Evolutionary conservation across 2,888 invertebrate genomes (phyloP), one percentile per base, ranked within the genome.

Genomic region (Drosophila borealis): DNA sequence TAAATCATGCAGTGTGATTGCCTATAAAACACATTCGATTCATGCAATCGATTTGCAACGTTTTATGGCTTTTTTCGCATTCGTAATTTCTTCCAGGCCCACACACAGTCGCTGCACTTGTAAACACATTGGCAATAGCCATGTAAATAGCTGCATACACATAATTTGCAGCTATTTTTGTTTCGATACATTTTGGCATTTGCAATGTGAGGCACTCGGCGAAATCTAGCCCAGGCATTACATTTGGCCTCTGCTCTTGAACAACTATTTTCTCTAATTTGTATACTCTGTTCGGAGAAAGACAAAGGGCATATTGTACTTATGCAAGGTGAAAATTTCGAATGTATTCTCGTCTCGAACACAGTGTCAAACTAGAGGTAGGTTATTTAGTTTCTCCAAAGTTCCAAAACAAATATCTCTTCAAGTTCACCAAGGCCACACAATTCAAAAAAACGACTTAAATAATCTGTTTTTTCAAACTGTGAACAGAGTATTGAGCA

Each of bases 1-100:
- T 88, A 81, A 88, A 71, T 87, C 89, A 81, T 73, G 72, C 74
- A 75, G 60, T 87, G 83, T 78, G 84, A 75, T 81, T 74, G 70
- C 70, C 67, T 67, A 73, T 81, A 68, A 83, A 86, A 86, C 72
- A 49, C 61, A 50, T 80, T 65, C 55, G 75, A 70, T 81, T 80
- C 72, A 81, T 71, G 61, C 84, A 68, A 88, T 83, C 85, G 85
- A 78, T 75, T 86, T 71, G 59, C 66, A 73, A 29, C 69, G 60
- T 83, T 88, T 83, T 45, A 83, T 63, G 65, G 49, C 53, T 50
- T 62, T 78, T 67, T 72, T 59, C 45, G 62, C 54, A 59, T 65
- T 45, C 49, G 37, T 29, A 55, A 14, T 57, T 57, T 19, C 29
- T 60, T 42, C 29, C 33, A 45, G 17, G n/a, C 13, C 21, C 5